Evolutionary conservation across 2,888 invertebrate genomes (phyloP).

Genomic region (Drosophila nigritarsus): DNA sequence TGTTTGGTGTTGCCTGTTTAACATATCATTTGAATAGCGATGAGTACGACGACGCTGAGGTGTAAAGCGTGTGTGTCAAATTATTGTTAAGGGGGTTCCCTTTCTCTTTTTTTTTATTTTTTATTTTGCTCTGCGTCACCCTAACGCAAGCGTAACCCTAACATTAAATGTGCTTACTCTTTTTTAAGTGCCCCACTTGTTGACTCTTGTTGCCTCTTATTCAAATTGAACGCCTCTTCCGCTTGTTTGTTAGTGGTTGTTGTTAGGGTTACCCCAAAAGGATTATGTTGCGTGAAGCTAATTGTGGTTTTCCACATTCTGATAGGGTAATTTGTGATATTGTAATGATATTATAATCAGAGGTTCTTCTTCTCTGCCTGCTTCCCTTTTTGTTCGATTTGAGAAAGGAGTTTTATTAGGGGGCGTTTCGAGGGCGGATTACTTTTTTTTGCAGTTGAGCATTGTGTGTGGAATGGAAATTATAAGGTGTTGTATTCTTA

Average conservation of each 20-base stretch:
- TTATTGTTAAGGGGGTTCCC: conserved; percentile 26
- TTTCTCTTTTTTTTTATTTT: neutral
- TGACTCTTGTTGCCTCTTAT: conserved; percentile 55
- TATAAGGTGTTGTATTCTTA: neutral
- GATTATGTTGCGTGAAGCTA: conserved; percentile 64
- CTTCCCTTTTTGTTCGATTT: neutral
- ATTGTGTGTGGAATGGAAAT: neutral
- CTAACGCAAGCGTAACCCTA: conserved; percentile 15
- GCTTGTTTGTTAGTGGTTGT: conserved; percentile 2
- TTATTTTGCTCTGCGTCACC: conserved; percentile 5
- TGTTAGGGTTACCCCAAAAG: conserved; percentile 23
- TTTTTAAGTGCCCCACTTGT: conserved; percentile 62
- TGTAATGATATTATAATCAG: conserved; percentile 49
- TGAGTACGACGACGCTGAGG: conserved; percentile 77
- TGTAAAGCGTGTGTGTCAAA: conserved; percentile 55
- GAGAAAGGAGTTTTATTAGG: conserved; percentile 14
- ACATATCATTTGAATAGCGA: conserved; percentile 79
- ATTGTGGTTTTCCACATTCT: conserved; percentile 39
- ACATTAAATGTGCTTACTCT: conserved; percentile 20
- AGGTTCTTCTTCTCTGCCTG: conserved; percentile 18
- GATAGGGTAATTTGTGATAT: conserved; percentile 52
- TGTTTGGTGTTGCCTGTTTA: conserved; percentile 59
- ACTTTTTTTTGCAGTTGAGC: neutral
- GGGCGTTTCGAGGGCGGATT: conserved; percentile 35
- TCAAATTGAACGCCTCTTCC: conserved; percentile 68